Evolutionary conservation across 2,113 vertebrate species (phyloP).

Genomic region (Haliaeetus leucogaster): DNA sequence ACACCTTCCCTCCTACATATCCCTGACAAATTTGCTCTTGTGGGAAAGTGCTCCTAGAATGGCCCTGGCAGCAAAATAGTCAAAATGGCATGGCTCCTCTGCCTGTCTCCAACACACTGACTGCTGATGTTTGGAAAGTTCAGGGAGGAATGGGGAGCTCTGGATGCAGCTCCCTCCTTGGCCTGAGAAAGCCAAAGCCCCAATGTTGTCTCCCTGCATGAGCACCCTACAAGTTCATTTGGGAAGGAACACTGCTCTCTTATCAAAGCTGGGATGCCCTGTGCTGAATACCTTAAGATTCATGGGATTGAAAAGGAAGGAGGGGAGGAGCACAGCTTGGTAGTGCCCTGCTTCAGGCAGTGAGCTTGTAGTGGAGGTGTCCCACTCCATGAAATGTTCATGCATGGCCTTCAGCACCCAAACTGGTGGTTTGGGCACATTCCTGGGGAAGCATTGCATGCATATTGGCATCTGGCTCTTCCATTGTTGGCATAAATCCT

Average conservation of each 20-base stretch:
- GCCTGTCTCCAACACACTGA: not conserved
- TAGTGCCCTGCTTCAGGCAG: not conserved
- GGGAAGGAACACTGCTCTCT: not conserved
- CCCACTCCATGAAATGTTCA: not conserved
- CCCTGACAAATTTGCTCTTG: not conserved
- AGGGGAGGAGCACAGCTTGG: not conserved
- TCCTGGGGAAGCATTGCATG: not conserved
- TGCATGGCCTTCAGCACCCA: not conserved
- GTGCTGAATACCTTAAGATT: not conserved
- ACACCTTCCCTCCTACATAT: not conserved
- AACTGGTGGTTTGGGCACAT: not conserved
- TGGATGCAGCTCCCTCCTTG: not conserved
- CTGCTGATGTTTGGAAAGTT: not conserved
- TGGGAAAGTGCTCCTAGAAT: not conserved
- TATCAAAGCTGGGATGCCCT: not conserved
- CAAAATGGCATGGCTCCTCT: not conserved
- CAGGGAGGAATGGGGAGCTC: not conserved
- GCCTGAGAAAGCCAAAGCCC: not conserved
- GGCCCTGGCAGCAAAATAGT: not conserved
- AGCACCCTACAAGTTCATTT: not conserved
- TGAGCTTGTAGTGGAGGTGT: not conserved
- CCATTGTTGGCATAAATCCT: not conserved
- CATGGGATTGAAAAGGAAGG: not conserved
- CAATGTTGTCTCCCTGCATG: rapidly evolving
- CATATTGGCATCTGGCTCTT: not conserved